These are phyloP conservation scores for Actinia equina DNA, from an alignment of 64 coral and sea anemone species.

Conservation along the genomic window DNA sequence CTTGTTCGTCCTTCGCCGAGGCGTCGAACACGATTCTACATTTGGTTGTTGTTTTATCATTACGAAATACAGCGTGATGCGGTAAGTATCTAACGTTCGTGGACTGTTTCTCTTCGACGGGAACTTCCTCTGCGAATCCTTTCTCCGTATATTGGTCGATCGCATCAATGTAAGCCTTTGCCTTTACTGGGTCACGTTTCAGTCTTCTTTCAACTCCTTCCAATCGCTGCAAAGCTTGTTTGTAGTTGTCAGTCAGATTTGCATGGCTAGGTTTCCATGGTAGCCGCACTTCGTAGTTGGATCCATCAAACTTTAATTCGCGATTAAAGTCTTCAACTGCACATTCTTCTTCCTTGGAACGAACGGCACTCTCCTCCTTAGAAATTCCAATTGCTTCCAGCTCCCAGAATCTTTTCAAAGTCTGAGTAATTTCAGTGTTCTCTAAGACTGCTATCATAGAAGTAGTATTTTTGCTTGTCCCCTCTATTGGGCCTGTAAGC, in stretches of 20 bases:
- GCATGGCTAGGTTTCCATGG: too few species aligned
- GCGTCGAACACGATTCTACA: not conserved
- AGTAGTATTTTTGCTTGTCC: too few species aligned
- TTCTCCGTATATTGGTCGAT: constrained; percentile 31
- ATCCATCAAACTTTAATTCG: too few species aligned
- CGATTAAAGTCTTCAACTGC: too few species aligned
- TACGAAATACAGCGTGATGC: not conserved
- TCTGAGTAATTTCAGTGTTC: too few species aligned
- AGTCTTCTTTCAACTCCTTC: constrained; percentile 37
- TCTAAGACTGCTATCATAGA: too few species aligned
- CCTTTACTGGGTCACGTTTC: constrained; percentile 12
- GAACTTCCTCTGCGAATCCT: not conserved
- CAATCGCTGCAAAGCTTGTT: constrained; percentile 20
- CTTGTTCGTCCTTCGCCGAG: constrained; percentile 1
- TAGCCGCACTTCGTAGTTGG: too few species aligned
- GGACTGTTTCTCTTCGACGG: not conserved
- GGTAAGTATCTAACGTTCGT: not conserved
- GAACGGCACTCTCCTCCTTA: too few species aligned
- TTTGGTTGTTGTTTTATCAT: not conserved
- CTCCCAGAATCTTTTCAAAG: too few species aligned
- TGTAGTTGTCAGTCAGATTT: too few species aligned
- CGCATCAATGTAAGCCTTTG: constrained; percentile 7
- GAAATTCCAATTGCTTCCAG: too few species aligned
- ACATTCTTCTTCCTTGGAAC: constrained; percentile 1
- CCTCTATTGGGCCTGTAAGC: too few species aligned